These are phyloP conservation scores for Eonycteris spelaea DNA, from an alignment of 2,113 vertebrate species.

Conservation along the genomic window DNA sequence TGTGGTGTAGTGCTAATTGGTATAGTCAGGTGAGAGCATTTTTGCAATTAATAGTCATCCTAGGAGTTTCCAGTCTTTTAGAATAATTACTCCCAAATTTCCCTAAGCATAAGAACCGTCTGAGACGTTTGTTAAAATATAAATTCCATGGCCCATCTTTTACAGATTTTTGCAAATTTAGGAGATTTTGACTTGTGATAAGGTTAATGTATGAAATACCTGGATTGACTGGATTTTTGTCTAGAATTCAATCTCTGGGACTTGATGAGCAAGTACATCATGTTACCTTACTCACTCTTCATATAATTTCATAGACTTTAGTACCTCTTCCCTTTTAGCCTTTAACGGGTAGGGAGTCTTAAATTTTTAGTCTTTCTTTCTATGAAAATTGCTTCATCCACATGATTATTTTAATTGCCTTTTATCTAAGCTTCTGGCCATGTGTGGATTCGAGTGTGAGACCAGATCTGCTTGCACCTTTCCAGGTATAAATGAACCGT, in stretches of 20 bases:
- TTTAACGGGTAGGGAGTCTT: not conserved
- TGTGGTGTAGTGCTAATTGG: not conserved
- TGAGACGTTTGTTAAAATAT: not conserved
- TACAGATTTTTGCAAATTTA: not conserved
- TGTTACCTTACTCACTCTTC: not conserved
- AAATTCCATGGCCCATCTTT: not conserved
- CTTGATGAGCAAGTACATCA: not conserved
- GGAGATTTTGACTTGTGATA: not conserved
- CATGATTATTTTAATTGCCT: not conserved
- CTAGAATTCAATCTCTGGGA: not conserved
- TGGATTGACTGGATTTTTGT: not conserved
- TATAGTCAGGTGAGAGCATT: not conserved
- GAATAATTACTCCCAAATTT: not conserved
- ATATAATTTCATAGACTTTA: not conserved
- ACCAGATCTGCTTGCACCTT: not conserved
- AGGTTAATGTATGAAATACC: not conserved
- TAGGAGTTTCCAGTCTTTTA: not conserved
- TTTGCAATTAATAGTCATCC: not conserved
- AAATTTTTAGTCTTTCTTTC: not conserved
- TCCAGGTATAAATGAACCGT: not conserved
- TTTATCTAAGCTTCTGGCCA: not conserved
- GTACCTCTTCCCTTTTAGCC: not conserved
- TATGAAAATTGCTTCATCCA: not conserved
- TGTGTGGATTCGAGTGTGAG: not conserved
- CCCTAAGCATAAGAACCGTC: not conserved